phyloP scores from a whole-genome alignment of 2,888 invertebrate species.

The Parapristionchus giblindavisi region DNA sequence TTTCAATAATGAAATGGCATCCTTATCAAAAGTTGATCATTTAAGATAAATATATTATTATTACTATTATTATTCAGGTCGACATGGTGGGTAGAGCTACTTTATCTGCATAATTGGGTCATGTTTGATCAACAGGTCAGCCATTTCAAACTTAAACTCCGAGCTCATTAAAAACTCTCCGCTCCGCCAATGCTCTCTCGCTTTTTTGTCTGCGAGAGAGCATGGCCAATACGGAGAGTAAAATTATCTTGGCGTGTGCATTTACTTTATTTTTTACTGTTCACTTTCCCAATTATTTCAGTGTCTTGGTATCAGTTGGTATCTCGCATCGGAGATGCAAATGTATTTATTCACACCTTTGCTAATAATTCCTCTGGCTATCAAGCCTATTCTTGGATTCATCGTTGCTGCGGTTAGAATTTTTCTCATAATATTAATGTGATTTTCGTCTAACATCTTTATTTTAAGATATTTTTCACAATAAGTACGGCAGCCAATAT shows the following conservation, averaged over 20 bases:
- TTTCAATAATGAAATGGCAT: neutral
- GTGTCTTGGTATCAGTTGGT: conserved; percentile 38
- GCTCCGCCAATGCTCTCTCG: too few relatives aligned
- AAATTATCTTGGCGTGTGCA: neutral
- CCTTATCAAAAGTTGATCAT: neutral
- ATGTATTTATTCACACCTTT: conserved; percentile 41
- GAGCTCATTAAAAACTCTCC: neutral
- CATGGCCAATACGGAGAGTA: neutral
- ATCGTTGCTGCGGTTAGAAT: conserved; percentile 8
- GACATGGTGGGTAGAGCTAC: conserved; percentile 17
- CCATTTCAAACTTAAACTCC: neutral
- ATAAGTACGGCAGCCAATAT: conserved; percentile 35
- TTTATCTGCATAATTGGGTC: conserved; percentile 7
- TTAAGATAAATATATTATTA: neutral
- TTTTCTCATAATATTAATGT: neutral
- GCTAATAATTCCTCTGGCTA: conserved; percentile 35
- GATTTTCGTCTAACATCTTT: neutral
- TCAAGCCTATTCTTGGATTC: conserved; percentile 35
- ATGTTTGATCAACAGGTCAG: neutral
- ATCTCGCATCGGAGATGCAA: conserved; percentile 40
- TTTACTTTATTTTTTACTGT: too few relatives aligned
- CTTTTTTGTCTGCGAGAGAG: neutral
- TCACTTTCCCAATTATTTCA: conserved; percentile 14
- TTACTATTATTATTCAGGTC: neutral
- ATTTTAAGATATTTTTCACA: neutral